These are phyloP conservation scores for Eugnorisma glareosa DNA, from an alignment of 2,888 invertebrate genomes.

Conservation along the genomic window DNA sequence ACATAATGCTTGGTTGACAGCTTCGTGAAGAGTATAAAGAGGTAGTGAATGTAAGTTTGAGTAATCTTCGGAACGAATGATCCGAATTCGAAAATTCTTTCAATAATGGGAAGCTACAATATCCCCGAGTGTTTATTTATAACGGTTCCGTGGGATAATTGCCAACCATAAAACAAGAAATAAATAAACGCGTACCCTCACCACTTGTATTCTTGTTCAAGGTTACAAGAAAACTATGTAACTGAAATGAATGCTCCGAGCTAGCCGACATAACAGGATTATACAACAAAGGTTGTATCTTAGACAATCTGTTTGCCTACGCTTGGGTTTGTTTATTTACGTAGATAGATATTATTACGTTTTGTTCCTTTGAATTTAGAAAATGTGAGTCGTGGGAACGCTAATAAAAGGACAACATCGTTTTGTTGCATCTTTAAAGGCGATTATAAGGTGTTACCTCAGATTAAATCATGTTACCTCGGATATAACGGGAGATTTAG, in stretches of 20 bases:
- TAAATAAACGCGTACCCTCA: background rate
- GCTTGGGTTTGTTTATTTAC: conserved; percentile 7
- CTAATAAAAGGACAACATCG: background rate
- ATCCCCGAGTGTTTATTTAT: no score
- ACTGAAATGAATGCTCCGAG: conserved; percentile 7
- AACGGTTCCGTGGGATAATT: no score
- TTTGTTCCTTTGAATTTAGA: background rate
- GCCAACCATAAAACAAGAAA: background rate
- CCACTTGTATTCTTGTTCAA: conserved; percentile 16
- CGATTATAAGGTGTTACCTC: background rate
- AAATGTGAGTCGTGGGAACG: background rate
- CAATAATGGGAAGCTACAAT: background rate
- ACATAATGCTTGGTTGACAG: no score
- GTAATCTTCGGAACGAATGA: background rate
- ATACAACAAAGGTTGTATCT: conserved; percentile 43
- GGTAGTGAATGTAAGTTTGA: no score
- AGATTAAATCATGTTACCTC: background rate
- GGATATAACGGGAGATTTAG: background rate
- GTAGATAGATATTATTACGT: background rate
- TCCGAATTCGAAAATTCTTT: background rate
- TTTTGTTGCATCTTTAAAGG: background rate
- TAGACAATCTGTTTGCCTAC: conserved; percentile 2
- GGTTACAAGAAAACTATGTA: conserved; percentile 35
- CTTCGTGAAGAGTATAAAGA: no score
- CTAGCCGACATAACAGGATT: conserved; percentile 45